Evolutionary conservation across 2,797 vertebrate species (phyloP), one percentile per base, ranked within the genome.

Genomic region (Ispidina lecontei): DNA sequence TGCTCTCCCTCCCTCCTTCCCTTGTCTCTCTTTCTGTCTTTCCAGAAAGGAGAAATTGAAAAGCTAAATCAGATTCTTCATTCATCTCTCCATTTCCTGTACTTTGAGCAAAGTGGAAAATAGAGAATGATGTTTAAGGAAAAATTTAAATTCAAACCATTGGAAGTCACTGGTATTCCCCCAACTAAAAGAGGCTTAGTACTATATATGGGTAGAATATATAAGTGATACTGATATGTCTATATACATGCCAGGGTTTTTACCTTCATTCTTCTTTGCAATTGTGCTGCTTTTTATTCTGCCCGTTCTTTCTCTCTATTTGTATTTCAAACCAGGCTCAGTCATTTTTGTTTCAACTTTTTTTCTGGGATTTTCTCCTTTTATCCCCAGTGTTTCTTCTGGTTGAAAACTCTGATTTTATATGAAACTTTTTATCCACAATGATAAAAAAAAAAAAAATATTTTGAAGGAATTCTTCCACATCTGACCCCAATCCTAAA

Each of bases 1-100:
- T 64, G 7, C 10, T 7, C 5, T 37, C 23, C 31, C 6, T 12
- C 14, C 10, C 5, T 3, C 1, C 3, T 29, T 13, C 65, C 47
- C 55, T 12, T 58, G 43, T 58, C 22, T 8, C 2, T 69, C 46
- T 47, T 37, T 67, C 14, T 63, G 35, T 58, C 19, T 62, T 75
- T 47, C 19, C 6, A 54, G 21, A 43, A 51, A 21, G n/a, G 21
- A 68, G 29, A 56, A 59, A 60, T 31, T 37, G n/a, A 22, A 80
- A 68, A 49, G 20, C 79, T 70, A 65, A 78, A 59, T 33, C 20
- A 69, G 23, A 33, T 58, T 70, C 13, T 70, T 76, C 23, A 18
- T 49, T 76, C 29, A 28, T 49, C 20, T 52, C 68, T 59, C 16
- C 1, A 0, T 65, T 76, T 71, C 19, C 37, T 65, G 12, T 54